Evolutionary conservation across 2,888 invertebrate genomes (phyloP).

Genomic region (Dynastes maya): DNA sequence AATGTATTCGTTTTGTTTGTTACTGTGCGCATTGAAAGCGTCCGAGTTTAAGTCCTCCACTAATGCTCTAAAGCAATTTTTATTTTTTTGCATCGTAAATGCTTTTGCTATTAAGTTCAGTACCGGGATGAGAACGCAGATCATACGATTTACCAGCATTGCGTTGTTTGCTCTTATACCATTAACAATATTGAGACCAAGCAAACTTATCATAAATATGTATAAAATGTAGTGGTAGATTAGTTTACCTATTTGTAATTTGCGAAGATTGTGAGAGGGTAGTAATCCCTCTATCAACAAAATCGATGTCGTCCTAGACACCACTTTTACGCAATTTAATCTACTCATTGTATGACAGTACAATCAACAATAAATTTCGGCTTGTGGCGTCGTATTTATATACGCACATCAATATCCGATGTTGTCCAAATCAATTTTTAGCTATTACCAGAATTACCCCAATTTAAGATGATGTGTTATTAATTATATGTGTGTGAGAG

Average conservation of each 20-base stretch:
- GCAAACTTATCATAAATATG: background rate
- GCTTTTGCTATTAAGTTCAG: slow-evolving; percentile 8
- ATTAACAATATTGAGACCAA: background rate
- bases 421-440: too few species aligned
- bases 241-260: background rate
- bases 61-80: background rate
- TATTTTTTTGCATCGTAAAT: background rate
- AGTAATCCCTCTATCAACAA: background rate
- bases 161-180: background rate
- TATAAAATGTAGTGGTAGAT: background rate
- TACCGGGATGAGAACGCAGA: slow-evolving; percentile 7
- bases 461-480: too few species aligned
- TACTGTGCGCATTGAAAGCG: background rate
- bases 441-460: too few species aligned
- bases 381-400: too few species aligned
- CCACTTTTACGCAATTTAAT: background rate
- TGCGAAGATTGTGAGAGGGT: background rate
- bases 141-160: slow-evolving; percentile 5
- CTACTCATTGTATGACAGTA: background rate
- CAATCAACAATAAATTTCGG: too few species aligned
- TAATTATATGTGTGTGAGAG: too few species aligned
- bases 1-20: background rate
- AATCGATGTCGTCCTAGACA: background rate
- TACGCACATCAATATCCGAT: too few species aligned
- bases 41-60: slow-evolving; percentile 1